Percentiles rank a stretch among this genome's conserved stretches.
Evolutionary conservation across 2,888 invertebrate genomes (phyloP).

Genomic region (Coecobrya sp.): DNA sequence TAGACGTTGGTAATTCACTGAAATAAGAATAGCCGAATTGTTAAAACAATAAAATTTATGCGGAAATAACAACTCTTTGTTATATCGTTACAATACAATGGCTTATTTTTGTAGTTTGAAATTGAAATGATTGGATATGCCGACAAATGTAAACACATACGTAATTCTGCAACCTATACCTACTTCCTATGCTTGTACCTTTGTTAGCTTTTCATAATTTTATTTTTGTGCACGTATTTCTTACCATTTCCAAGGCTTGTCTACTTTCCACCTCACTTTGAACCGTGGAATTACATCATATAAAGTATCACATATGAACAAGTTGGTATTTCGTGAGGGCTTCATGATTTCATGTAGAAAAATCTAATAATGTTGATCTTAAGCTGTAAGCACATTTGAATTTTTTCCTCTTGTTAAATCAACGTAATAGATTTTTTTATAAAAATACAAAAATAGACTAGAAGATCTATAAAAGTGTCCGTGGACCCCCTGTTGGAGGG

Average conservation of each 20-base stretch:
- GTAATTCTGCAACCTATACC: too few relatives aligned
- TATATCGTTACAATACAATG: too few relatives aligned
- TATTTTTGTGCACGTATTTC: not conserved
- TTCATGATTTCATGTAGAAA: constrained; percentile 66
- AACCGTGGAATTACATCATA: constrained; percentile 73
- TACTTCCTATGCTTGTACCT: too few relatives aligned
- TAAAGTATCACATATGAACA: constrained; percentile 70
- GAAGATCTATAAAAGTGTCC: constrained; percentile 61
- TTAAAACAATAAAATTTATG: too few relatives aligned
- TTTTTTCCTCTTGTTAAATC: constrained; percentile 2
- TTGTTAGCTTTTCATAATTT: not conserved
- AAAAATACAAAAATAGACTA: constrained; percentile 70
- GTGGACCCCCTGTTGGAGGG: constrained; percentile 65
- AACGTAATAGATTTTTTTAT: constrained; percentile 30
- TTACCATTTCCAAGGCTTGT: constrained; percentile 78
- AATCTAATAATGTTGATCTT: not conserved
- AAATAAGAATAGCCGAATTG: too few relatives aligned
- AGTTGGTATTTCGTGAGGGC: constrained; percentile 22
- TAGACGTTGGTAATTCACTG: too few relatives aligned
- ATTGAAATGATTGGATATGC: too few relatives aligned
- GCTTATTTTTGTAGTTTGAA: too few relatives aligned
- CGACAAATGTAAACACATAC: too few relatives aligned
- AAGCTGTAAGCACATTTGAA: constrained; percentile 35
- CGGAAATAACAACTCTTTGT: too few relatives aligned
- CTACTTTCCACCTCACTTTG: constrained; percentile 79